Evolutionary conservation across 2,113 vertebrate genomes (phyloP), one percentile per base, ranked within the genome.

Genomic region (Pipa parva): DNA sequence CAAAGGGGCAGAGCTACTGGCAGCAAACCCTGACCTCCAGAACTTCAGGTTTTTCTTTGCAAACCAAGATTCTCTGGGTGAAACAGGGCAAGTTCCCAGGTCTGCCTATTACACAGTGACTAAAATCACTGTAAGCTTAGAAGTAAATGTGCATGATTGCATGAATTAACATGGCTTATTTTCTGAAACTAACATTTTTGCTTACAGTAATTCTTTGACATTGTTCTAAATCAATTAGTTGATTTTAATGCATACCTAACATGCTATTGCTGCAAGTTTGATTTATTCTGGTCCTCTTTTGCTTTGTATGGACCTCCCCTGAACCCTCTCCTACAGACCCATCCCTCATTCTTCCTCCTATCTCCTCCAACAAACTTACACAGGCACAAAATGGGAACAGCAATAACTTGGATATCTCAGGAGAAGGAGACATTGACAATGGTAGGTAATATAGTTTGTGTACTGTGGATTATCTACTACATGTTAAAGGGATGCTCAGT

Each of bases 301-400:
- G 72, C 80, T 33, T 1, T 71, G 60, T 52, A 22, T 31, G 85
- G 85, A 75, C 83, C 77, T 85, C 81, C 65, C 83, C 61, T 89
- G 76, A 74, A 71, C 82, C 76, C 74, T 74, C 64, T 83, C 71
- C 87, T 85, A 77, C 84, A 92, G 90, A 91, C 84, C 87, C 89
- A 72, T 88, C 88, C 83, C 86, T 95, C 83, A 90, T 86, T 82
- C 92, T 91, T 80, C 89, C 91, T 83, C 89, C 89, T 85, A 73
- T 91, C 85, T 95, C 84, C 92, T 88, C 91, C 85, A 88, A 85
- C 86, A 89, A 89, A 86, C 86, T 92, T 88, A 89, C 91, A 81
- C 94, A 97, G 95, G 92, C 90, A 87, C 85, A 89, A 79, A 89
- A 88, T 88, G 83, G 85, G 84, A 86, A 80, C 88, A 92, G 59